These are phyloP conservation scores for Physella acuta DNA, from an alignment of 1,140 invertebrate species.

Conservation along the genomic window DNA sequence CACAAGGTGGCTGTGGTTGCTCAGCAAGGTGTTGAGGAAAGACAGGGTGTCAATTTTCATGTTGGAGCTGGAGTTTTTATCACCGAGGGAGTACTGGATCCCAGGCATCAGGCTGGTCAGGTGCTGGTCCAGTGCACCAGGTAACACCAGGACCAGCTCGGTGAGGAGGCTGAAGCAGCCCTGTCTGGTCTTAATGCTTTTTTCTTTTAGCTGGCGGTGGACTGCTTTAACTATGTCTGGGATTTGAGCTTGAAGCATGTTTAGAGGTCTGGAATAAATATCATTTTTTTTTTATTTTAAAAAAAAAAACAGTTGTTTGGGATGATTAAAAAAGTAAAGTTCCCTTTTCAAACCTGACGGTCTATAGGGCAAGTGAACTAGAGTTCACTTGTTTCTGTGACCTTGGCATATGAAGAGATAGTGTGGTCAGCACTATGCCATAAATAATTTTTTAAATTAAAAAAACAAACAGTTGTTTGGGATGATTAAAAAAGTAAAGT, in stretches of 20 bases:
- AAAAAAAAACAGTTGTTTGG: too few relatives aligned
- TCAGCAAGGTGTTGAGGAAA: conserved; percentile 85
- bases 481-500: too few relatives aligned
- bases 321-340: too few relatives aligned
- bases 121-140: conserved; percentile 83
- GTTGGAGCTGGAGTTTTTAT: conserved; percentile 92
- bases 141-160: conserved; percentile 85
- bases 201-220: conserved; percentile 88
- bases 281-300: too few relatives aligned
- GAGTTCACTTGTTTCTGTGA: too few relatives aligned
- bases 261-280: conserved; percentile 50
- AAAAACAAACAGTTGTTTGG: too few relatives aligned
- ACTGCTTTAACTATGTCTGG: conserved; percentile 81
- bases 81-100: conserved; percentile 87
- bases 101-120: conserved; percentile 84
- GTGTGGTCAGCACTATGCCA: too few relatives aligned
- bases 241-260: conserved; percentile 64
- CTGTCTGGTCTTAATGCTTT: conserved; percentile 89
- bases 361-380: too few relatives aligned
- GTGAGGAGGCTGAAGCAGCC: conserved; percentile 88
- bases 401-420: too few relatives aligned
- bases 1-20: conserved; percentile 77
- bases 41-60: conserved; percentile 98
- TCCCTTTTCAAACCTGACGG: too few relatives aligned
- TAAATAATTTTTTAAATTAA: too few relatives aligned